phyloP scores from a whole-genome alignment of 2,113 vertebrate species.

The Pyrgilauda ruficollis region DNA sequence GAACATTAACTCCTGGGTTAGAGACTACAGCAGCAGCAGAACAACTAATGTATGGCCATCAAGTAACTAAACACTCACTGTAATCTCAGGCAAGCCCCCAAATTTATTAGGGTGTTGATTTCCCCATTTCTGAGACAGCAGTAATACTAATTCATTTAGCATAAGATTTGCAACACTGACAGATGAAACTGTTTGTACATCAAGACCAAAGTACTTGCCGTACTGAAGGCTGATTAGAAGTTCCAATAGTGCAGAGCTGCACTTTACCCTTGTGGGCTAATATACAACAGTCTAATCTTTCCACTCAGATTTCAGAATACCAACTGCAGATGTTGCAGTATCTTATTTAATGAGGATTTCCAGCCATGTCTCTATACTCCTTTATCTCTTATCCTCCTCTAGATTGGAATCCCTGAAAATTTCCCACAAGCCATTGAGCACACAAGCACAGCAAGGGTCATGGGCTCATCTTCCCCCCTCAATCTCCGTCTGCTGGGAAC shows the following conservation, averaged over 20 bases:
- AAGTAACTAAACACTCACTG: background rate
- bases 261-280: constrained; percentile 49
- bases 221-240: background rate
- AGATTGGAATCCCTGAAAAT: constrained; percentile 52
- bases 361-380: constrained; percentile 10
- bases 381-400: constrained; percentile 48
- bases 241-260: background rate
- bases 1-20: background rate
- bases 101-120: background rate
- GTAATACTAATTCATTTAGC: background rate
- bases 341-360: constrained; percentile 61
- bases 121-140: background rate
- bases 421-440: background rate
- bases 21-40: background rate
- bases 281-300: constrained; percentile 49
- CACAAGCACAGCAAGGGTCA: constrained; percentile 7
- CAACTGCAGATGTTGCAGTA: constrained; percentile 51
- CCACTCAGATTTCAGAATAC: constrained; percentile 45
- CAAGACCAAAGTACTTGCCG: background rate
- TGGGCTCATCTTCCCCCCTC: background rate
- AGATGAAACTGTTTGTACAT: constrained; percentile 15
- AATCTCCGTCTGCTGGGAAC: background rate
- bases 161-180: background rate
- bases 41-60: background rate
- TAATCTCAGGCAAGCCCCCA: background rate